Evolutionary conservation across 2,113 vertebrate genomes (phyloP), one percentile per base, ranked within the genome.

Genomic region (Carassius carassius): DNA sequence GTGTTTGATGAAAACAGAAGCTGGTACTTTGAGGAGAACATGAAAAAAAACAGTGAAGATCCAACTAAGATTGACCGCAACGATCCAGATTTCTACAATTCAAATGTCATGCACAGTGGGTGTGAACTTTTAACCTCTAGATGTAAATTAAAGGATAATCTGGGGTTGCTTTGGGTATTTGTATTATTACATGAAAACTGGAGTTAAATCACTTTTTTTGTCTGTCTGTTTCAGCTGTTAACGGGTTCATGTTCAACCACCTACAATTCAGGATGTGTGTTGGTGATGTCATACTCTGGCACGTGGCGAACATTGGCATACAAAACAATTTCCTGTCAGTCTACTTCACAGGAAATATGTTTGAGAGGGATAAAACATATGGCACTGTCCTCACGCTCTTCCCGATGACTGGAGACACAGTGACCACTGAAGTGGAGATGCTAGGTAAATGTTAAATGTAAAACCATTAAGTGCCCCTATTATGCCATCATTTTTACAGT

Each of bases 271-370:
- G 92, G 0, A 91, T 95, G 73, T 98, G 96, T 86, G 86, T 96
- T 88, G 93, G 94, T 1, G 95, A 98, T 0, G 96, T 99, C 60
- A 93, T 95, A 4, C 97, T 96, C 88, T 99, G 97, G 98, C 95
- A 98, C 8, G 92, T 99, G 87, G 94, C 96, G 51, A 97, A 92
- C 0, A 94, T 98, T 82, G 97, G 97, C 2, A 94, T 95, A 81
- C 95, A 97, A 87, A 97, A 94, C 13, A 92, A 97, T 84, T 96
- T 99, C 88, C 94, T 99, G 56, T 98, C 98, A 0, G 89, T 99
- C 78, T 97, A 98, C 92, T 98, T 99, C 91, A 97, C 95, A 19
- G 98, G 98, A 84, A 98, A 98, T 90, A 96, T 95, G 6, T 98
- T 99, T 89, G 91, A 95, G 86, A 91, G 81, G 54, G 94, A 97